These are phyloP conservation scores for Oceanites oceanicus DNA, from an alignment of 2,113 vertebrate species.

Conservation along the genomic window DNA sequence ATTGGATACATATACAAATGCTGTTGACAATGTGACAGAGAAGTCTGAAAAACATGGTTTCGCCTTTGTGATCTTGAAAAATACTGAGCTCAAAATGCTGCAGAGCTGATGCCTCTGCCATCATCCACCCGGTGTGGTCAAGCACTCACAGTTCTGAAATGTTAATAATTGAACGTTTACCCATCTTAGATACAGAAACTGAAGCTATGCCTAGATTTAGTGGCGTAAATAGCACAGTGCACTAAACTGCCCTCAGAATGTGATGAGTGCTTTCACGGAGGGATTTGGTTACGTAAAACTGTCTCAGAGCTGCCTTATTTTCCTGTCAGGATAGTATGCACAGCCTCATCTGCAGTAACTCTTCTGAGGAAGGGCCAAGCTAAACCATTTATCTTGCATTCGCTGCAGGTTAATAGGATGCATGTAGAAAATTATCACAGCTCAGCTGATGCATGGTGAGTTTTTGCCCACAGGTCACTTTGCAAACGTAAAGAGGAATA, in stretches of 20 bases:
- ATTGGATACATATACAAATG: neutral
- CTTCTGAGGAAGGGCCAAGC: neutral
- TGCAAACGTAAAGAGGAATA: rapidly evolving
- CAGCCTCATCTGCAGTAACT: neutral
- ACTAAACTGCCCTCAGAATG: neutral
- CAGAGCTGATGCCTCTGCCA: neutral
- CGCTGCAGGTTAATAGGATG: neutral
- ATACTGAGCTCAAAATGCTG: neutral
- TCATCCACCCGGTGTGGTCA: neutral
- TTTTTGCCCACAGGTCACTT: neutral
- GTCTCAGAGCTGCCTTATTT: neutral
- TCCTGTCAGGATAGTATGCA: rapidly evolving
- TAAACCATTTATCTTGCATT: neutral
- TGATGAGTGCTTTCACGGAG: neutral
- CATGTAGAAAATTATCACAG: neutral
- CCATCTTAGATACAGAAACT: neutral
- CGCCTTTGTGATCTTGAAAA: neutral
- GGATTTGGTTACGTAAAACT: neutral
- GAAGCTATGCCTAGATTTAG: neutral
- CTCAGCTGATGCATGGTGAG: neutral
- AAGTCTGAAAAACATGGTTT: neutral
- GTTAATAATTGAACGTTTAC: neutral
- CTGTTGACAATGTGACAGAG: neutral
- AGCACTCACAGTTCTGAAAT: neutral
- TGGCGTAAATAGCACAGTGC: neutral